These are phyloP conservation scores for Melieria picta DNA, from an alignment of 2,888 invertebrate genomes.

Conservation along the genomic window DNA sequence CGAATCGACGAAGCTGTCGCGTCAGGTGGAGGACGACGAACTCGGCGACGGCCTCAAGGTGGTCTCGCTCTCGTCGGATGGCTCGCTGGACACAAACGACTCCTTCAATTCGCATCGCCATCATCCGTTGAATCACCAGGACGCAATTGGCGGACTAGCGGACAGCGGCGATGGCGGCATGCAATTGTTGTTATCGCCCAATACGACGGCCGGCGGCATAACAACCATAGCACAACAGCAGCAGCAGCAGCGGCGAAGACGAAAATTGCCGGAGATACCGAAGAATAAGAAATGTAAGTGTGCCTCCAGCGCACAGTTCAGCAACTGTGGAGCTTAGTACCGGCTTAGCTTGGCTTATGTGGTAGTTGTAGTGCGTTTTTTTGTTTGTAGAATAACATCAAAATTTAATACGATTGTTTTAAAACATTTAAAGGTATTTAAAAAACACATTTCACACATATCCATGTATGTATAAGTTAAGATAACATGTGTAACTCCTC, in stretches of 20 bases:
- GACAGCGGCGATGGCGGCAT: conserved; percentile 53
- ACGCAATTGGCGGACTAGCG: conserved; percentile 58
- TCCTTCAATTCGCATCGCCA: conserved; percentile 60
- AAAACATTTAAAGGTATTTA: too few relatives aligned
- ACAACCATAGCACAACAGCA: conserved; percentile 35
- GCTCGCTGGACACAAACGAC: conserved; percentile 58
- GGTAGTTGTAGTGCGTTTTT: neutral
- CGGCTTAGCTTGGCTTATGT: neutral
- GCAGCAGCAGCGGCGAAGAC: conserved; percentile 72
- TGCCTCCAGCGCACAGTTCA: too few relatives aligned
- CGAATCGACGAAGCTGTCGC: conserved; percentile 49
- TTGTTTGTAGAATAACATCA: conserved; percentile 2
- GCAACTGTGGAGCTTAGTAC: neutral
- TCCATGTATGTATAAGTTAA: too few relatives aligned
- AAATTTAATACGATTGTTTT: neutral
- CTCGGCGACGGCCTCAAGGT: conserved; percentile 65
- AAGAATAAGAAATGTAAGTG: conserved; percentile 86
- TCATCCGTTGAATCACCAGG: conserved; percentile 61
- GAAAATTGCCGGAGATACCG: conserved; percentile 90
- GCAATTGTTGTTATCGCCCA: conserved; percentile 46
- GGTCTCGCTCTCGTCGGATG: conserved; percentile 60
- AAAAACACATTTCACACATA: too few relatives aligned
- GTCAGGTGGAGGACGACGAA: conserved; percentile 66
- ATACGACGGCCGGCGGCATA: conserved; percentile 27
- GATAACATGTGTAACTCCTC: too few relatives aligned